Percentiles rank a stretch among this genome's conserved stretches.
Evolutionary conservation across 2,113 vertebrate genomes (phyloP).

Genomic region (Heliornis fulica): DNA sequence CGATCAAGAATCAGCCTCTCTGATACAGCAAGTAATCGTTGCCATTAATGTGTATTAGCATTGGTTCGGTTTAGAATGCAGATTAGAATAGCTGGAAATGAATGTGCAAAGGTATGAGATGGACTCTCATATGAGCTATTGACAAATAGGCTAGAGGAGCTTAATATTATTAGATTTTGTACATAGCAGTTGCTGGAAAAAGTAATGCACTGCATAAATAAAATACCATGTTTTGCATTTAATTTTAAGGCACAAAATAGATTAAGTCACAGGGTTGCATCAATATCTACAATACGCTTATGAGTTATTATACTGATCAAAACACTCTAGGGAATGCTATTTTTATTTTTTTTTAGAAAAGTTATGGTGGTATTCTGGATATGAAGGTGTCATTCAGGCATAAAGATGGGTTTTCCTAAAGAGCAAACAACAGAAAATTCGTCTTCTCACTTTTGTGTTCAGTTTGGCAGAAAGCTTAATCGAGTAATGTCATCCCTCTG

Average conservation of each 20-base stretch:
- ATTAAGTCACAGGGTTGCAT: constrained; percentile 47
- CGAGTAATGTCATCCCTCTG: not conserved
- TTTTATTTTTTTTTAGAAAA: constrained; percentile 50
- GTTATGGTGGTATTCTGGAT: not conserved
- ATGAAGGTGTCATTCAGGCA: not conserved
- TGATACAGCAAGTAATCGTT: constrained; percentile 1
- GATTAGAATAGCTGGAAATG: constrained; percentile 48
- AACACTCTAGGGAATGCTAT: not conserved
- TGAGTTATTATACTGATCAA: constrained; percentile 13
- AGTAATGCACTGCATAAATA: constrained; percentile 28
- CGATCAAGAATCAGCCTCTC: constrained; percentile 15
- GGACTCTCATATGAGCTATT: constrained; percentile 14
- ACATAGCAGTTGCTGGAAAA: constrained; percentile 6
- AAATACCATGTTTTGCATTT: constrained; percentile 53
- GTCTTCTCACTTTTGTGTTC: not conserved
- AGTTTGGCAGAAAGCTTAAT: not conserved
- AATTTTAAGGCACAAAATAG: constrained; percentile 46
- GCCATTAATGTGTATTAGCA: constrained; percentile 57
- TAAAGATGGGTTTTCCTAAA: not conserved
- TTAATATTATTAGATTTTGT: constrained; percentile 38
- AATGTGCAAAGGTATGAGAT: constrained; percentile 4
- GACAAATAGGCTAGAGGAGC: constrained; percentile 22
- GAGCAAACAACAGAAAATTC: not conserved
- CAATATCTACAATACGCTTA: constrained; percentile 6
- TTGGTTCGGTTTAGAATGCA: constrained; percentile 57